Evolutionary conservation across 2,797 vertebrate species (phyloP).

Genomic region (Sebastes wilsoni): DNA sequence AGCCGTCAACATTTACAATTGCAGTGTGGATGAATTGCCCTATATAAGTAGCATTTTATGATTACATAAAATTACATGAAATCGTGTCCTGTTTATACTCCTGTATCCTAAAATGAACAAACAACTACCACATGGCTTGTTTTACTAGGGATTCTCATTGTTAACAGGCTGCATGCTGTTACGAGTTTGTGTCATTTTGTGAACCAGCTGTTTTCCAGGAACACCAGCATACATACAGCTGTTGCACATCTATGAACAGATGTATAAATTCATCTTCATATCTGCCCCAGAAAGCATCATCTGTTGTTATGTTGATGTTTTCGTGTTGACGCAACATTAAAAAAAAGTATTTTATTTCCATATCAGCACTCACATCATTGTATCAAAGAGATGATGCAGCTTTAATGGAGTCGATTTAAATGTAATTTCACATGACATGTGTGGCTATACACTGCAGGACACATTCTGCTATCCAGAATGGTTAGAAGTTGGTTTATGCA

Average conservation of each 20-base stretch:
- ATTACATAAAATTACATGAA: background rate
- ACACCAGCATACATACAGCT: background rate
- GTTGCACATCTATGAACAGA: background rate
- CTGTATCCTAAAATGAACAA: background rate
- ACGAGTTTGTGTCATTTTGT: background rate
- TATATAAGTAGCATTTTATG: background rate
- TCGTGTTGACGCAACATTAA: background rate
- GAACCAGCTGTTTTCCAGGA: slow-evolving; percentile 31
- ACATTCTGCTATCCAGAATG: background rate
- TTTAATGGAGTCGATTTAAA: background rate
- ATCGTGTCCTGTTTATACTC: background rate
- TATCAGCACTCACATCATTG: background rate
- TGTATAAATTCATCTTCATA: background rate
- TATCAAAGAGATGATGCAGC: background rate
- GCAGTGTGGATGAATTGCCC: background rate
- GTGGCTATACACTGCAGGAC: background rate
- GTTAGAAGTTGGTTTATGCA: background rate
- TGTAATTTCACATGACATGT: no score
- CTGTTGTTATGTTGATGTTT: background rate
- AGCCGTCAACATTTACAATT: background rate
- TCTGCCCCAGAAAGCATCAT: background rate
- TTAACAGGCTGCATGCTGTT: background rate
- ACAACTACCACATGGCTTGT: background rate
- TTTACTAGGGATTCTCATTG: background rate
- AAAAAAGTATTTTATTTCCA: background rate